phyloP scores from a whole-genome alignment of 2,888 invertebrate genomes.

The Agonopterix alstromeriana region DNA sequence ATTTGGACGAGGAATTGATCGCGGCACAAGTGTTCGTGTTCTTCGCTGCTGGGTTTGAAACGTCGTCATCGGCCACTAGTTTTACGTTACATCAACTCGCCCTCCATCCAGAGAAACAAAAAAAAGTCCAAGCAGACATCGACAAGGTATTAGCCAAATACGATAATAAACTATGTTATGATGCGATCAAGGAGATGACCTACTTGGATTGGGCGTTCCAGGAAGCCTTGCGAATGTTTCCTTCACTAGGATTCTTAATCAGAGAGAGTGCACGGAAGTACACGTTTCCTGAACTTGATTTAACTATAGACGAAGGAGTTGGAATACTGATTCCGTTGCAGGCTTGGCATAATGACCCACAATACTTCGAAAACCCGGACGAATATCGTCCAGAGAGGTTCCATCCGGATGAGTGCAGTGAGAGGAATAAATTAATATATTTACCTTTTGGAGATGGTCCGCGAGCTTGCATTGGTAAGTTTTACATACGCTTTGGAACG shows the following conservation, averaged over 20 bases:
- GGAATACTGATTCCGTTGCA: constrained; percentile 31
- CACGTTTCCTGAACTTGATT: constrained; percentile 13
- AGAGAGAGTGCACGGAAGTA: constrained; percentile 16
- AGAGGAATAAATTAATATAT: constrained; percentile 35
- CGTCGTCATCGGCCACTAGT: constrained; percentile 21
- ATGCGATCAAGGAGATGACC: constrained; percentile 22
- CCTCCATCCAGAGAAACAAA: constrained; percentile 15
- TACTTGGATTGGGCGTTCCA: constrained; percentile 17
- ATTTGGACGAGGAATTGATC: constrained; percentile 13
- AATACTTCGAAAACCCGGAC: constrained; percentile 41
- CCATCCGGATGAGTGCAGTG: constrained; percentile 24
- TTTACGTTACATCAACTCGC: constrained; percentile 19
- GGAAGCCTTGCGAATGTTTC: constrained; percentile 18
- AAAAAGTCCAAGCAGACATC: constrained; percentile 18
- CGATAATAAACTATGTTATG: constrained; percentile 19
- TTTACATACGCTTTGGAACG: neutral
- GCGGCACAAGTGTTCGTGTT: constrained; percentile 21
- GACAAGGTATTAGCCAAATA: constrained; percentile 18
- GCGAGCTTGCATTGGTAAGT: constrained; percentile 50
- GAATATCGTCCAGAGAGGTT: constrained; percentile 48
- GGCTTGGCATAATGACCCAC: constrained; percentile 43
- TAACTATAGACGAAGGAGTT: constrained; percentile 30
- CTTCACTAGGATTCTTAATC: constrained; percentile 16
- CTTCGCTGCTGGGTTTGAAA: constrained; percentile 23
- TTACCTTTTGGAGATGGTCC: constrained; percentile 55